Evolutionary conservation across 2,888 invertebrate genomes (phyloP), one percentile per base, ranked within the genome.

Genomic region (Allophyes oxyacanthae): DNA sequence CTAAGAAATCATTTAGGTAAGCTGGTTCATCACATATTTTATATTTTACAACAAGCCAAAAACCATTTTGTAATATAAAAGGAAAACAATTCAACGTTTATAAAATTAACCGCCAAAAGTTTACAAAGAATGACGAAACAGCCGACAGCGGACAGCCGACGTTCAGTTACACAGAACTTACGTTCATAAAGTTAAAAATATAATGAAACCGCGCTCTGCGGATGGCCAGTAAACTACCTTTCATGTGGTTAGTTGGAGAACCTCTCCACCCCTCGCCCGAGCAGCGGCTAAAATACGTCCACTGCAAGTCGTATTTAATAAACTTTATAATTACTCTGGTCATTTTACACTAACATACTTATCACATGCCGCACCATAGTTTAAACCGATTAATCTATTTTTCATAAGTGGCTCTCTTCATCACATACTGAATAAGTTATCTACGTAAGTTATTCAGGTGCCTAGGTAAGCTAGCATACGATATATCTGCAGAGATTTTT

Each of bases 131-230:
- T 53, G 55, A 62, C 55, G 57, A 56, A 73, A 64, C 51, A 57
- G 45, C 50, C 61, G 66, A 58, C 73, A 59, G n/a, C n/a, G n/a
- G n/a, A n/a, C n/a, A n/a, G n/a, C n/a, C n/a, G n/a, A n/a, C n/a
- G n/a, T n/a, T n/a, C 62, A 70, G 67, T 73, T 60, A 59, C 64
- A 58, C 50, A 67, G 53, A 73, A 66, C 63, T 64, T 64, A 55
- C 52, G 36, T 62, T 67, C 75, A 66, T 74, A 66, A 75, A 75
- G 77, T 72, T 77, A 69, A 75, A 75, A 75, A 77, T 75, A 74
- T 66, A 75, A 76, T 72, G 65, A 71, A 63, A 75, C 75, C 58
- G 58, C 74, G 61, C 60, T 63, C 58, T 56, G 60, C 62, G 71
- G 59, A 64, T 64, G 55, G 44, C 55, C 61, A 57, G 64, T 62